Evolutionary conservation across 2,888 invertebrate species (phyloP).

Genomic region (Hemithea aestivaria): DNA sequence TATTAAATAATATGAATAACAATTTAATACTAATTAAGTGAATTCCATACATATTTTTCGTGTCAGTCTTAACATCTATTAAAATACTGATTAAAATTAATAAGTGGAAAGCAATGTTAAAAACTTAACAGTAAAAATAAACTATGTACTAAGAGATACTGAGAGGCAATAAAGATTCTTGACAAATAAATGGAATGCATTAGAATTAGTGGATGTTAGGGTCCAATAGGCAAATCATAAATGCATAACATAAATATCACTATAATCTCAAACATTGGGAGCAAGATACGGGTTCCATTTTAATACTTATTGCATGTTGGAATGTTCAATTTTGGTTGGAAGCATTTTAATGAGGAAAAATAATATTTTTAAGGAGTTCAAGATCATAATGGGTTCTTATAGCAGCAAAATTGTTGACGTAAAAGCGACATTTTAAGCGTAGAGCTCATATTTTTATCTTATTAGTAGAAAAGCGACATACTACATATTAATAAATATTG

Average conservation of each 20-base stretch:
- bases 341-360: not conserved
- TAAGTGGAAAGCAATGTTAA: conserved; percentile 38
- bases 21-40: conserved; percentile 62
- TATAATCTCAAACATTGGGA: conserved; percentile 16
- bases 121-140: conserved; percentile 21
- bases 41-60: conserved; percentile 60
- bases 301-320: conserved; percentile 4
- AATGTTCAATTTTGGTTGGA: conserved; percentile 18
- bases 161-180: conserved; percentile 50
- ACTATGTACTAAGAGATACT: conserved; percentile 41
- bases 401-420: not conserved
- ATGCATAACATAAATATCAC: conserved; percentile 26
- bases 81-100: conserved; percentile 68
- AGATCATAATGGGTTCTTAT: too few species aligned
- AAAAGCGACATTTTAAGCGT: conserved; percentile 1
- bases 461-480: conserved; percentile 15
- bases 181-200: conserved; percentile 59
- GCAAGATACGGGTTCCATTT: conserved; percentile 2
- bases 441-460: conserved; percentile 2
- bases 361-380: too few species aligned
- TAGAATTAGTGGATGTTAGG: conserved; percentile 29
- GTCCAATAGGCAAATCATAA: conserved; percentile 31
- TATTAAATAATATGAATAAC: conserved; percentile 48
- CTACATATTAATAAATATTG: conserved; percentile 14
- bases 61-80: conserved; percentile 75